These are phyloP conservation scores for Doris montereyensis DNA, from an alignment of 2,888 invertebrate genomes.

Conservation along the genomic window DNA sequence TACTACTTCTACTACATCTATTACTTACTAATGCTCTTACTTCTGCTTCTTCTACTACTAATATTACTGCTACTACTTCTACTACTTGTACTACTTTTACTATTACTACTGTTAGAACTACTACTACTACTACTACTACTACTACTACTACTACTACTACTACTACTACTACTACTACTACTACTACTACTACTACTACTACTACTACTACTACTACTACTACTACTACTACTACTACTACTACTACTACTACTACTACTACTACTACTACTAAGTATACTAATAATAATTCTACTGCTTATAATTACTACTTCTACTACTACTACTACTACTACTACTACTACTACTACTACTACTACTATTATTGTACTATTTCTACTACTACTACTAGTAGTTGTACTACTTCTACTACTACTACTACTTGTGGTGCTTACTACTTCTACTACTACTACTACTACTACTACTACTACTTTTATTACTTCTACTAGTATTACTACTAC, in stretches of 20 bases:
- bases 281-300: too few species aligned
- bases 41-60: not conserved
- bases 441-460: too few species aligned
- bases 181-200: conserved; percentile 6
- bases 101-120: too few species aligned
- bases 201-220: not conserved
- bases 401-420: too few species aligned
- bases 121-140: conserved; percentile 18
- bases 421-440: too few species aligned
- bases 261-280: too few species aligned
- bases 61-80: not conserved
- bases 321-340: too few species aligned
- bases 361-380: too few species aligned
- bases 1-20: not conserved
- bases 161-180: conserved; percentile 17
- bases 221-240: not conserved
- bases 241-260: not conserved
- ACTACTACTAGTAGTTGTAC: too few species aligned
- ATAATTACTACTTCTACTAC: too few species aligned
- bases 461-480: too few species aligned
- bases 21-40: not conserved
- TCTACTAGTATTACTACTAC: too few species aligned
- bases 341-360: not conserved
- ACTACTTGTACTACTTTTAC: not conserved
- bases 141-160: conserved; percentile 14